Evolutionary conservation across 2,113 vertebrate genomes (phyloP).

Genomic region (Malaclemys terrapin): DNA sequence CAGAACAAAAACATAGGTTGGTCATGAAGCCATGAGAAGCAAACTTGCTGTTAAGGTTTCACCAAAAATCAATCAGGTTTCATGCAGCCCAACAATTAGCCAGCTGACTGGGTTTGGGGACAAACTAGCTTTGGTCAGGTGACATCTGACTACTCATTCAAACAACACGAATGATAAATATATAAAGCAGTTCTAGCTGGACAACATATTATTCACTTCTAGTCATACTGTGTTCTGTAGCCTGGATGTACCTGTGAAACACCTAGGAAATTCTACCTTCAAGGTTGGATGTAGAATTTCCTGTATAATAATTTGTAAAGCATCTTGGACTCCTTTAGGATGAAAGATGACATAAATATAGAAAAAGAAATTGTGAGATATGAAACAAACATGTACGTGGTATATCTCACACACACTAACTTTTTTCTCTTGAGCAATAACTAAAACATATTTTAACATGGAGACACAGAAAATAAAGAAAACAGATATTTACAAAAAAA

Average conservation of each 20-base stretch:
- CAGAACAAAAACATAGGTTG: neutral
- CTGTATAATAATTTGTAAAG: neutral
- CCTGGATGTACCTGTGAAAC: neutral
- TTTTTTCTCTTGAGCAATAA: neutral
- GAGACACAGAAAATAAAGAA: neutral
- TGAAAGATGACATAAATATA: neutral
- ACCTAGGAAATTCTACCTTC: neutral
- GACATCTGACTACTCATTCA: neutral
- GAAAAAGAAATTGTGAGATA: no score
- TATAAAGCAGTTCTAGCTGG: neutral
- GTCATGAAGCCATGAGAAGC: neutral
- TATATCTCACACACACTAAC: accelerated
- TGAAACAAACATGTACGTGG: accelerated
- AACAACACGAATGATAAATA: neutral
- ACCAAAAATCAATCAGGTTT: neutral
- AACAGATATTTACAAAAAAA: neutral
- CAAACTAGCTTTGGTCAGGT: neutral
- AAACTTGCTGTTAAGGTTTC: accelerated
- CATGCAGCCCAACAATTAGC: neutral
- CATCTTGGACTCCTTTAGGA: neutral
- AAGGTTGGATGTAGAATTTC: neutral
- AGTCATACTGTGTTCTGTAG: no score
- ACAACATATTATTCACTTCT: neutral
- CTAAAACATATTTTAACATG: accelerated
- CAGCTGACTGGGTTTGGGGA: neutral